Percentiles rank a stretch among this genome's conserved stretches.
These are phyloP conservation scores for Catocala nupta DNA, from an alignment of 2,888 invertebrate species.

Conservation along the genomic window DNA sequence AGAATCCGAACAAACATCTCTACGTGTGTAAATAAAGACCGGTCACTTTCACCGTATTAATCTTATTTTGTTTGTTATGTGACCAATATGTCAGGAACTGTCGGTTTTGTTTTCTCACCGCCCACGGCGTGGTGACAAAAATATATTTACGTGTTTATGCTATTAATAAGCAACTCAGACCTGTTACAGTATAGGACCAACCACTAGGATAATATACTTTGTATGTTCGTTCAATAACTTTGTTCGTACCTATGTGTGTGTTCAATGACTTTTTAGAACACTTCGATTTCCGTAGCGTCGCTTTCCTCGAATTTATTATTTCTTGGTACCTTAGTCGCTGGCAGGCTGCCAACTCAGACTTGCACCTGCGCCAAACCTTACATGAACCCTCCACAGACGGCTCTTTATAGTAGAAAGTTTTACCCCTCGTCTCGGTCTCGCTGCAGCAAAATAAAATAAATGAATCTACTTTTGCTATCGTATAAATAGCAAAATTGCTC, in stretches of 20 bases:
- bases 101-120: constrained; percentile 18
- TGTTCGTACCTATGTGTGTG: no score
- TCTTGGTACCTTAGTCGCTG: constrained; percentile 37
- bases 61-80: constrained; percentile 37
- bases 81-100: constrained; percentile 23
- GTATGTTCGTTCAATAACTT: no score
- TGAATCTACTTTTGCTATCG: neutral
- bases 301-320: constrained; percentile 33
- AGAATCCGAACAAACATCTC: constrained; percentile 31
- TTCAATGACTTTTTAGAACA: constrained; percentile 9
- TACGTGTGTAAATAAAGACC: constrained; percentile 23
- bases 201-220: neutral
- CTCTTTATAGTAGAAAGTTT: neutral
- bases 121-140: constrained; percentile 22
- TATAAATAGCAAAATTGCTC: neutral
- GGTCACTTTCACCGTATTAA: constrained; percentile 43
- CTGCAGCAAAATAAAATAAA: no score
- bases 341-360: constrained; percentile 34
- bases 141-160: constrained; percentile 13
- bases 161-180: constrained; percentile 23
- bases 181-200: neutral
- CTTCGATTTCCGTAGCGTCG: constrained; percentile 12
- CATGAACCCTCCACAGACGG: constrained; percentile 24
- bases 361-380: constrained; percentile 41
- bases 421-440: neutral